Conservation (phyloP, 2,113 vertebrate genomes). For the Brachyistius frenatus region DNA sequence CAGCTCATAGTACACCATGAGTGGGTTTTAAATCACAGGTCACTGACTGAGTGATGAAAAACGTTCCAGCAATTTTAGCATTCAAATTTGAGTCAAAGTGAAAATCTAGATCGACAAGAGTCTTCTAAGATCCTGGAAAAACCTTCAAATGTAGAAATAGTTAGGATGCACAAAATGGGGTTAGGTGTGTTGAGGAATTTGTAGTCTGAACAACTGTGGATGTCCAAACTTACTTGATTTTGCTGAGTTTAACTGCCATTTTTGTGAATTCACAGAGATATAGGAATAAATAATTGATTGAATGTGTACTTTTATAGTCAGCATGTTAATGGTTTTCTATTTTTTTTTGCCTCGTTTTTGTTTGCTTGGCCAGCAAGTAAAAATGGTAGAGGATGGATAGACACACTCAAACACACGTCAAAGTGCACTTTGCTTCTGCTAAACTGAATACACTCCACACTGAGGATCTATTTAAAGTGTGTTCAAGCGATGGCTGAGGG, state of each 20-base stretch:
- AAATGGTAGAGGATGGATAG: neutral
- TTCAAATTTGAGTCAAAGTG: no score
- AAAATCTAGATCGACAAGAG: no score
- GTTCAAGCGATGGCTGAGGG: constrained; percentile 41
- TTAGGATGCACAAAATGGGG: neutral
- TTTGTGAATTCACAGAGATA: constrained; percentile 15
- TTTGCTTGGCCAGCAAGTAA: constrained; percentile 16
- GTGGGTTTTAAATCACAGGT: no score
- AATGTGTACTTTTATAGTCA: constrained; percentile 32
- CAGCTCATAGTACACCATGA: no score
- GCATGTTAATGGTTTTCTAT: constrained; percentile 23
- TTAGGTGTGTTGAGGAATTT: neutral
- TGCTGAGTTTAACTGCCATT: neutral
- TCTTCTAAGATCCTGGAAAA: no score
- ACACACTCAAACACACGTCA: constrained; percentile 18
- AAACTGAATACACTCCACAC: constrained; percentile 46
- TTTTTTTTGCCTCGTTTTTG: neutral
- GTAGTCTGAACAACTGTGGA: neutral
- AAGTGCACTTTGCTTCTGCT: constrained; percentile 67
- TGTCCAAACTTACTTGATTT: neutral
- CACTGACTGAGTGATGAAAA: no score
- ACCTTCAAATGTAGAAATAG: neutral
- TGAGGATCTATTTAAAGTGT: constrained; percentile 44
- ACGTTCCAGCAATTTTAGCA: no score
- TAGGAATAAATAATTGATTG: constrained; percentile 50